Base-by-base conservation (phyloP, 2,113 vertebrate species). In the Todiramphus chloris region DNA sequence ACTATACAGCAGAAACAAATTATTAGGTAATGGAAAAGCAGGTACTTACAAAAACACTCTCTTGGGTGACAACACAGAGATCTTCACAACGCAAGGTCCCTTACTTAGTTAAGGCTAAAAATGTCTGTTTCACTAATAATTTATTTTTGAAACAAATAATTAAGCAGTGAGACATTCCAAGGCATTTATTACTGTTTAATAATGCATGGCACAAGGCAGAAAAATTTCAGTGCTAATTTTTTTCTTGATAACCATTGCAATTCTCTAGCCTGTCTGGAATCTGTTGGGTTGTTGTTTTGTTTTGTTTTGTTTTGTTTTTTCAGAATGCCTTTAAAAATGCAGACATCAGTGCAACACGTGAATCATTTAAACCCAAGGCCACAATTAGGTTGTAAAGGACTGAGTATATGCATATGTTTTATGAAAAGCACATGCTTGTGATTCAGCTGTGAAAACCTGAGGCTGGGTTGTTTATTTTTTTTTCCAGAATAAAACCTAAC, bases 111-210 rank as follows among this genome's bases (percentile, higher is more conserved):
- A 53, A 78, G 72, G 51, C 10, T 84, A 60, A 94, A 89, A 80
- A 62, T 64, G 20, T 83, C 63, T 60, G 23, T 78, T 89, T 83
- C 44, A 81, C 70, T 89, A 83, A 56, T 86, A 91, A 90, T 84
- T 94, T 6, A 44, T 64, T 96, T 94, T 94, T 44, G 66, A 82
- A 97, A 80, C 30, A 91, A 50, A n/a, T 56, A 83, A 94, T 94
- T 87, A 81, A 89, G 76, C 72, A 94, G 33, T 20, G 59, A 88
- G 51, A 62, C 3, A 46, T 70, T 86, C 31, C 28, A 83, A 88
- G 64, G 37, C n/a, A 83, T 89, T 93, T 82, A 63, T 81, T 81
- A 62, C n/a, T 93, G 19, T 69, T 97, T 76, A 83, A 73, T 75
- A 75, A 89, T 55, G 48, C 37, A 39, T 75, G 33, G 28, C 30